These are phyloP conservation scores for Torymus auratus DNA, from an alignment of 2,888 invertebrate species.

Conservation along the genomic window DNA sequence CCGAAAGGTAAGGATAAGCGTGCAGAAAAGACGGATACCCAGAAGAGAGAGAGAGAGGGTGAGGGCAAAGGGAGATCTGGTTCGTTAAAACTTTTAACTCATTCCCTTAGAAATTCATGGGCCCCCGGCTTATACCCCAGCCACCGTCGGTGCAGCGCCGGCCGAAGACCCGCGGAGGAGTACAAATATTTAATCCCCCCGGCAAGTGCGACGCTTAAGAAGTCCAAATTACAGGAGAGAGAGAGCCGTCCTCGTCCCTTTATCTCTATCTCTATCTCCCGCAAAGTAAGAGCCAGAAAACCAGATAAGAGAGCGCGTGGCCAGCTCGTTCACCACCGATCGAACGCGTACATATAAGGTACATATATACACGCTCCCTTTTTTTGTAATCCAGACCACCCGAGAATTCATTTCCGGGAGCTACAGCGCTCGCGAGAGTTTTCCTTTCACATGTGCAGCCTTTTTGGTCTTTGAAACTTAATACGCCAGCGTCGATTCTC, in stretches of 20 bases:
- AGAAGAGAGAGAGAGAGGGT: constrained; percentile 6
- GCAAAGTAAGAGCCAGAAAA: too few relatives aligned
- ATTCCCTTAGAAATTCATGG: constrained; percentile 55
- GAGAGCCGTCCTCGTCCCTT: not conserved
- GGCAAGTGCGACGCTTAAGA: constrained; percentile 44
- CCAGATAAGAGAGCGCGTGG: not conserved
- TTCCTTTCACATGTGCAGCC: not conserved
- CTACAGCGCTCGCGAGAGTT: constrained; percentile 14
- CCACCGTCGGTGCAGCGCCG: not conserved
- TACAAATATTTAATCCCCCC: constrained; percentile 54
- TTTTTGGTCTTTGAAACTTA: constrained; percentile 4
- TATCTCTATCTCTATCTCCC: too few relatives aligned
- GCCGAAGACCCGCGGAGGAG: constrained; percentile 14
- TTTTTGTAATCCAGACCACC: constrained; percentile 22
- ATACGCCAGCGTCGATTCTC: not conserved
- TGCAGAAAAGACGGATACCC: constrained; percentile 7
- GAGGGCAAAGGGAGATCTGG: constrained; percentile 19
- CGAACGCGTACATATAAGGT: not conserved
- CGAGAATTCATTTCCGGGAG: constrained; percentile 4
- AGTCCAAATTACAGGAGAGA: constrained; percentile 48
- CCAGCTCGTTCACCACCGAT: not conserved
- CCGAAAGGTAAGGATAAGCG: not conserved
- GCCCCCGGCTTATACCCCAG: constrained; percentile 22
- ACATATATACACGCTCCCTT: not conserved
- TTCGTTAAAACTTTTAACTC: constrained; percentile 58